Conservation (phyloP, 2,888 invertebrate species). For the Isoperla grammatica region DNA sequence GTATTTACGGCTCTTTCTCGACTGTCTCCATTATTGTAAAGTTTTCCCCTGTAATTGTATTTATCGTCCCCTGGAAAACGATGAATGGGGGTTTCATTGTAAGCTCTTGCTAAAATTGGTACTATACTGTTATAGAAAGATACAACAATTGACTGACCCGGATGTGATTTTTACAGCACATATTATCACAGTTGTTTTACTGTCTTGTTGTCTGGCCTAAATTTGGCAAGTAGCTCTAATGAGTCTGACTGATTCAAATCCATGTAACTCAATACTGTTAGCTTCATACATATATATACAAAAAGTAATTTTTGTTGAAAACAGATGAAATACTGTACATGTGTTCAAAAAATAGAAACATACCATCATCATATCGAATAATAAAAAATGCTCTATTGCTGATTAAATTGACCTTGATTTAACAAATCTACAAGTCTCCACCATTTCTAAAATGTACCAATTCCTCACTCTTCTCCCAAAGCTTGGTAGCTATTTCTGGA, state of each 20-base stretch:
- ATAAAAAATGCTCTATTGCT: conserved; percentile 16
- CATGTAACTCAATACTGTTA: conserved; percentile 15
- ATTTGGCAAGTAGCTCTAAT: conserved; percentile 7
- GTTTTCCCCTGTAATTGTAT: too few relatives aligned
- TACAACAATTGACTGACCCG: not conserved
- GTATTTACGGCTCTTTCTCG: too few relatives aligned
- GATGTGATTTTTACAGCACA: conserved; percentile 1
- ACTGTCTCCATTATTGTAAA: too few relatives aligned
- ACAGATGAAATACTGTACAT: conserved; percentile 10
- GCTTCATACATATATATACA: conserved; percentile 9
- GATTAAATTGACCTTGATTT: conserved; percentile 5
- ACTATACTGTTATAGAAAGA: too few relatives aligned
- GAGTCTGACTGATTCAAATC: conserved; percentile 3
- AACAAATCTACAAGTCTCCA: not conserved
- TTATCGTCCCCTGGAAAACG: too few relatives aligned
- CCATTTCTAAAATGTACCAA: conserved; percentile 38
- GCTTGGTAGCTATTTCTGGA: conserved; percentile 54
- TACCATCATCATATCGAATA: conserved; percentile 20
- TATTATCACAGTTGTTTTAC: not conserved
- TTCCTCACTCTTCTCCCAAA: conserved; percentile 66
- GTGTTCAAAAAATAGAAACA: conserved; percentile 15
- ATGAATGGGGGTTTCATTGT: too few relatives aligned
- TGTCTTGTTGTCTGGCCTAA: conserved; percentile 2
- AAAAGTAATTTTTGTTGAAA: not conserved
- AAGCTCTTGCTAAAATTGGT: too few relatives aligned